A percentile compares a stretch with the other conserved stretches of the same genome.
Evolutionary conservation across 2,888 invertebrate species (phyloP).

Genomic region (Clusia tigrina): DNA sequence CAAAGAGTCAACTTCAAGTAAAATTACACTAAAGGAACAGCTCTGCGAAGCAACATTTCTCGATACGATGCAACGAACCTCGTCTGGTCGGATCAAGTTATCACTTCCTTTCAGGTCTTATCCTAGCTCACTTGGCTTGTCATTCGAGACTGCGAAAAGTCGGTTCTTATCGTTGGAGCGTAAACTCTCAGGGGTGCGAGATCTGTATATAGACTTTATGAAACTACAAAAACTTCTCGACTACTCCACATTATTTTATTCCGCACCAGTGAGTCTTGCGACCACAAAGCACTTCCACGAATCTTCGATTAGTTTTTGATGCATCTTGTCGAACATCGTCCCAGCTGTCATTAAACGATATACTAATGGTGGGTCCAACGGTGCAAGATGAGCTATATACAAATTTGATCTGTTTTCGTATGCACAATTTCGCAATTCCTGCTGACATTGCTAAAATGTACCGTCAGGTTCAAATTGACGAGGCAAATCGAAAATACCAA

Average conservation of each 20-base stretch:
- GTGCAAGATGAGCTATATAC: slow-evolving; percentile 19
- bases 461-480: neutral
- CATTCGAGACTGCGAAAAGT: neutral
- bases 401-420: slow-evolving; percentile 12
- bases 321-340: slow-evolving; percentile 26
- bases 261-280: slow-evolving; percentile 28
- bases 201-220: slow-evolving; percentile 26
- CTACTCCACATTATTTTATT: slow-evolving; percentile 24
- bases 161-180: slow-evolving; percentile 20
- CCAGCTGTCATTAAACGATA: slow-evolving; percentile 30
- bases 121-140: slow-evolving; percentile 15
- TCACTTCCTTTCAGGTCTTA: slow-evolving; percentile 13
- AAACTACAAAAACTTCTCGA: slow-evolving; percentile 19
- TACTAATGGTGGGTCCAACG: slow-evolving; percentile 22
- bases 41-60: slow-evolving; percentile 15
- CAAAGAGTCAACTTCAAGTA: slow-evolving; percentile 14
- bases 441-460: slow-evolving; percentile 18
- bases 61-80: neutral
- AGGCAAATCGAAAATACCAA: neutral
- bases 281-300: slow-evolving; percentile 26
- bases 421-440: slow-evolving; percentile 6
- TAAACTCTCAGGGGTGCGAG: slow-evolving; percentile 11
- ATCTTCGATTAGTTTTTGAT: slow-evolving; percentile 26
- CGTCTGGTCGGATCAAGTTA: slow-evolving; percentile 15
- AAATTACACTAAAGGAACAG: slow-evolving; percentile 20